phyloP scores from a whole-genome alignment of 1,140 invertebrate genomes.

The Zaprionus lachaisei region DNA sequence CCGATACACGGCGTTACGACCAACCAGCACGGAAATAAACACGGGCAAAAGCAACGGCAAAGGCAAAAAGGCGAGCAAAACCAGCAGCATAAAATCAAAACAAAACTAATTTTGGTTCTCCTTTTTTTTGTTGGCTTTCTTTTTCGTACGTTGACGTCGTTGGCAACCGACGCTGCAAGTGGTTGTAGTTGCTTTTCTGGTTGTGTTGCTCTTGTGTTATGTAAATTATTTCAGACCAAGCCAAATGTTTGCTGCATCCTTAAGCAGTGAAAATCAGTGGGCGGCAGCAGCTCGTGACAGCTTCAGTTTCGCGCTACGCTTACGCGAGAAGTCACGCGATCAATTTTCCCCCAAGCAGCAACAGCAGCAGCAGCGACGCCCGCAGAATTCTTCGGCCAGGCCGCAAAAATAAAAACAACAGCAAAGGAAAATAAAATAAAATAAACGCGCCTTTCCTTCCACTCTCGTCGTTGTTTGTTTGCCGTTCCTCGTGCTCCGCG shows the following conservation, averaged over 20 bases:
- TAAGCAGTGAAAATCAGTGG: slow-evolving; percentile 1
- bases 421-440: not conserved
- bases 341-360: slow-evolving; percentile 3
- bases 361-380: not conserved
- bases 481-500: not conserved
- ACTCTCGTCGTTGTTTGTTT: not conserved
- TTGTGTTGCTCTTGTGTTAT: slow-evolving; percentile 33
- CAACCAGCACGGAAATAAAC: slow-evolving; percentile 8
- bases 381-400: slow-evolving; percentile 7
- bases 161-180: slow-evolving; percentile 40
- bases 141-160: slow-evolving; percentile 35
- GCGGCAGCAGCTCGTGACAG: slow-evolving; percentile 1
- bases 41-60: not conserved
- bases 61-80: slow-evolving; percentile 30
- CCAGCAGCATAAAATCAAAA: slow-evolving; percentile 15
- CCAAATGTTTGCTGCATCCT: slow-evolving; percentile 38
- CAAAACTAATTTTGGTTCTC: slow-evolving; percentile 36
- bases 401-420: not conserved
- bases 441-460: not conserved
- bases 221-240: slow-evolving; percentile 29
- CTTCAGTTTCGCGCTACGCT: not conserved
- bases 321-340: slow-evolving; percentile 2
- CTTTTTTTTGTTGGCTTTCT: slow-evolving; percentile 17
- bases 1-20: slow-evolving; percentile 28
- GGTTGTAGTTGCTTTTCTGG: slow-evolving; percentile 10